phyloP scores from a whole-genome alignment of 2,888 invertebrate species.

The Sclerodermus sp. region DNA sequence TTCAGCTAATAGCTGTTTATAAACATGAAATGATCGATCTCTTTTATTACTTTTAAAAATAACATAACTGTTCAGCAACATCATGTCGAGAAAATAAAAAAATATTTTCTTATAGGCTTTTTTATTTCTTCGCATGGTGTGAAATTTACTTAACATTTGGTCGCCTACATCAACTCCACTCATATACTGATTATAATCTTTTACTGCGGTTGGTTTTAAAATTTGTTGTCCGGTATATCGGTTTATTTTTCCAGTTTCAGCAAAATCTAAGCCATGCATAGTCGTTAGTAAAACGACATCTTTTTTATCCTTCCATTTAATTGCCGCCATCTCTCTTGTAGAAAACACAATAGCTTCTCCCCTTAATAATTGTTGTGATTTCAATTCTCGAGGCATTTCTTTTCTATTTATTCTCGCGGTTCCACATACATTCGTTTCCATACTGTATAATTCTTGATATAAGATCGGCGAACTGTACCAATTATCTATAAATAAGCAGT shows the following conservation, averaged over 20 bases:
- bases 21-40: constrained; percentile 17
- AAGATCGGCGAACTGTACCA: too few species aligned
- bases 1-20: constrained; percentile 20
- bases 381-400: constrained; percentile 14
- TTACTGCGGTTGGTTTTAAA: constrained; percentile 29
- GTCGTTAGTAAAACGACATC: constrained; percentile 39
- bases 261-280: constrained; percentile 29
- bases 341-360: constrained; percentile 15
- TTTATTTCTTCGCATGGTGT: constrained; percentile 37
- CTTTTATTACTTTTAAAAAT: constrained; percentile 17
- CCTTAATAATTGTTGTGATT: constrained; percentile 8
- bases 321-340: constrained; percentile 17
- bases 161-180: not conserved
- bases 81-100: constrained; percentile 21
- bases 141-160: constrained; percentile 38
- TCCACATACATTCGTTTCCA: constrained; percentile 17
- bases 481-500: too few species aligned
- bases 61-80: constrained; percentile 21
- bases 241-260: constrained; percentile 23
- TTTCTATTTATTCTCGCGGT: constrained; percentile 10
- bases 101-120: constrained; percentile 34
- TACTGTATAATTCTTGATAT: constrained; percentile 16
- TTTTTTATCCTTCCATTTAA: constrained; percentile 48
- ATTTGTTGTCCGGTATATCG: constrained; percentile 12
- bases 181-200: too few species aligned